phyloP scores from a whole-genome alignment of 1,140 invertebrate species.

The Magallana angulata region DNA sequence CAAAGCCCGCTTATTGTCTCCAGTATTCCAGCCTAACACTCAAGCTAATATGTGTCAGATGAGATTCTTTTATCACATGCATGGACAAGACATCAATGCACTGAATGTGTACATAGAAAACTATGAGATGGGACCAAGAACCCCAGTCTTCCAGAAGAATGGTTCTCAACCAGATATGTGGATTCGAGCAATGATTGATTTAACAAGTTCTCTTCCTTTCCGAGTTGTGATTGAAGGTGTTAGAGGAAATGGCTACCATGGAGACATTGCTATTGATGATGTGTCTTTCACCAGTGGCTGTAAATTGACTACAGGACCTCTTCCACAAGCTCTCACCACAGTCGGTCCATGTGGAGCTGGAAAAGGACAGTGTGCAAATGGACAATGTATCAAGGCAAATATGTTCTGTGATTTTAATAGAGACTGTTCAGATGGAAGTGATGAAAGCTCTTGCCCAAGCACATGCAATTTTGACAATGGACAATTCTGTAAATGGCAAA shows the following conservation, averaged over 20 bases:
- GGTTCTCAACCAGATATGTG: constrained; percentile 62
- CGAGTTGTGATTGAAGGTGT: constrained; percentile 73
- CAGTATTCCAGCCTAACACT: constrained; percentile 59
- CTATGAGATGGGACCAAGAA: constrained; percentile 62
- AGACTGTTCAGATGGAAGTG: constrained; percentile 76
- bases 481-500: constrained; percentile 69
- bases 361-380: constrained; percentile 65
- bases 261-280: constrained; percentile 78
- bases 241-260: constrained; percentile 62
- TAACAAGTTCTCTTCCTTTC: constrained; percentile 66
- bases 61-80: constrained; percentile 78
- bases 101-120: constrained; percentile 71
- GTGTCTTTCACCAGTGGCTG: constrained; percentile 76
- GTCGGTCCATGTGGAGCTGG: constrained; percentile 66
- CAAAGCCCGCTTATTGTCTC: constrained; percentile 84
- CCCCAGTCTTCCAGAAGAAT: constrained; percentile 59
- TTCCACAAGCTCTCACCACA: constrained; percentile 64
- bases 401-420: constrained; percentile 86
- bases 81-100: constrained; percentile 69
- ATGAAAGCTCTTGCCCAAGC: constrained; percentile 68
- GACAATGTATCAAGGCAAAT: constrained; percentile 63
- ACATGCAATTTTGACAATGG: constrained; percentile 67
- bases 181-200: constrained; percentile 60
- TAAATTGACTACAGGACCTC: constrained; percentile 48
- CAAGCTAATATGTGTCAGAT: constrained; percentile 74